phyloP scores from a whole-genome alignment of 2,113 vertebrate species.

The Xiphophorus maculatus region DNA sequence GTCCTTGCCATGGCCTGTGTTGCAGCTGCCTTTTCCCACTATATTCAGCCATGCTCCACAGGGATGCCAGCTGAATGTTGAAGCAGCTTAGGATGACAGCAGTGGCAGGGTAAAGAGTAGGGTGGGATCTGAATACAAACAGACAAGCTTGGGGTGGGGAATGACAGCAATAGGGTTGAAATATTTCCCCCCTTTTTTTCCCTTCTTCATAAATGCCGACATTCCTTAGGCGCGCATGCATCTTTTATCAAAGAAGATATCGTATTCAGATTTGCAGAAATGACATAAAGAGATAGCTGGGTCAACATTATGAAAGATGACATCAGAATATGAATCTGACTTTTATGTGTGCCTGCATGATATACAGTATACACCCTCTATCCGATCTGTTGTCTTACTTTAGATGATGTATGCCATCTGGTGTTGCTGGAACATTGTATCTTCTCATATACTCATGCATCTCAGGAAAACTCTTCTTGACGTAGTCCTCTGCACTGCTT shows the following conservation, averaged over 20 bases:
- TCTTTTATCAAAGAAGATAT: not conserved
- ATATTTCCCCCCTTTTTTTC: not conserved
- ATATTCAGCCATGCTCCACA: slow-evolving; percentile 51
- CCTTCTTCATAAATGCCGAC: slow-evolving; percentile 2
- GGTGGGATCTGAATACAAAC: slow-evolving; percentile 55
- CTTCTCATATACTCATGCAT: slow-evolving; percentile 90
- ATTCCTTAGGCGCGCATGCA: not conserved
- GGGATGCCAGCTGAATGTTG: slow-evolving; percentile 67
- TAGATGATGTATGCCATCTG: slow-evolving; percentile 87
- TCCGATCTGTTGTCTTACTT: slow-evolving; percentile 76
- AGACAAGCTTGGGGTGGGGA: slow-evolving; percentile 27
- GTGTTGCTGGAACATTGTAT: slow-evolving; percentile 89
- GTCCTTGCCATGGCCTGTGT: slow-evolving; percentile 25
- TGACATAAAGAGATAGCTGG: slow-evolving; percentile 10
- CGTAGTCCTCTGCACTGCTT: slow-evolving; percentile 93
- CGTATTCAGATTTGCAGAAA: slow-evolving; percentile 4
- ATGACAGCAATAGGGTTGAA: slow-evolving; percentile 37
- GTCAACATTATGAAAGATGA: slow-evolving; percentile 10
- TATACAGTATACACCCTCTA: not conserved
- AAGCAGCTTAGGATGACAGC: slow-evolving; percentile 70
- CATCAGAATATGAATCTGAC: not conserved
- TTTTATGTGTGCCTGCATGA: not conserved
- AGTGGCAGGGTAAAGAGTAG: slow-evolving; percentile 56
- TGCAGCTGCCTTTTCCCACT: slow-evolving; percentile 50
- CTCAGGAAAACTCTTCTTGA: slow-evolving; percentile 93